A percentile compares a stretch with the other conserved stretches of the same genome.
Conservation (phyloP, 2,888 invertebrate genomes). For the Drosophila neotestacea region DNA sequence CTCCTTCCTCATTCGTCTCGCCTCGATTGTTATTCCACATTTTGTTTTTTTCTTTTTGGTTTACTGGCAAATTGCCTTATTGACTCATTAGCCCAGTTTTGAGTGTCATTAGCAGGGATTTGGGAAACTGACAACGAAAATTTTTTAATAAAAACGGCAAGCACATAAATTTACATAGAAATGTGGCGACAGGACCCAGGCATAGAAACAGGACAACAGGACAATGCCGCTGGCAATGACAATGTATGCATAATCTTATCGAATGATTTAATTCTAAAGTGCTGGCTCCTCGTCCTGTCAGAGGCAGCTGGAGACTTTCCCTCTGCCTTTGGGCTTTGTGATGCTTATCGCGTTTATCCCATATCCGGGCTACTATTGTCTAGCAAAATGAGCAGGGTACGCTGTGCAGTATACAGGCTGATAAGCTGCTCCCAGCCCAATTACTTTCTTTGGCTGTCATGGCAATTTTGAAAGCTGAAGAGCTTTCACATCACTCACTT, state of each 20-base stretch:
- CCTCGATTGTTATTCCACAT: slow-evolving; percentile 10
- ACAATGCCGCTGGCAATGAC: slow-evolving; percentile 47
- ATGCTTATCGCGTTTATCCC: slow-evolving; percentile 58
- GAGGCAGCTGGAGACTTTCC: slow-evolving; percentile 4
- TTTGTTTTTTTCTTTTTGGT: slow-evolving; percentile 26
- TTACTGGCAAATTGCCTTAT: slow-evolving; percentile 66
- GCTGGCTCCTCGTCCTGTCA: slow-evolving; percentile 44
- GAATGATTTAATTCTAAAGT: slow-evolving; percentile 77
- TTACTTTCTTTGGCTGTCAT: slow-evolving; percentile 41
- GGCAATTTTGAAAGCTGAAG: slow-evolving; percentile 32
- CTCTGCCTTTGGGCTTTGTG: slow-evolving; percentile 51
- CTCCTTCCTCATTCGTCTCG: background rate
- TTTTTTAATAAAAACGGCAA: slow-evolving; percentile 69
- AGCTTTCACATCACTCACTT: slow-evolving; percentile 8
- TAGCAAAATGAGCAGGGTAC: slow-evolving; percentile 59
- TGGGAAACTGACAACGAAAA: slow-evolving; percentile 32
- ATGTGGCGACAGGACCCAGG: slow-evolving; percentile 29
- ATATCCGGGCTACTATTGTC: slow-evolving; percentile 36
- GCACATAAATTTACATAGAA: slow-evolving; percentile 72
- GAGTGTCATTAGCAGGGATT: slow-evolving; percentile 69
- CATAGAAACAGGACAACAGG: slow-evolving; percentile 8
- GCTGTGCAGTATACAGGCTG: slow-evolving; percentile 6
- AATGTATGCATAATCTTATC: slow-evolving; percentile 77
- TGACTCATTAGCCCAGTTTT: slow-evolving; percentile 77
- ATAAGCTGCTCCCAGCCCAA: slow-evolving; percentile 34